Evolutionary conservation across 2,113 vertebrate species (phyloP).

Genomic region (Axis porcinus): DNA sequence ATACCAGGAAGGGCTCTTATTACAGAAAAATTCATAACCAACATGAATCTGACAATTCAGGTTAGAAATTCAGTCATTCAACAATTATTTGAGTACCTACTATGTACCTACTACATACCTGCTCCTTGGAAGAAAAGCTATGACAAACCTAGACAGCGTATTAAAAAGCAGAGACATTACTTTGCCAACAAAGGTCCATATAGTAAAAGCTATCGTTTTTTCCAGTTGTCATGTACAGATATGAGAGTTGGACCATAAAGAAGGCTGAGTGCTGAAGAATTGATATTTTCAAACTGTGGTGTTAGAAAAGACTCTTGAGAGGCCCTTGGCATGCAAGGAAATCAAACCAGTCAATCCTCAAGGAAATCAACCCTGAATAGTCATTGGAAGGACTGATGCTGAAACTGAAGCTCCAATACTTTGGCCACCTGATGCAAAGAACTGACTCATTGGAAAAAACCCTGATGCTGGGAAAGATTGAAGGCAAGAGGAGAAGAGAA

Average conservation of each 20-base stretch:
- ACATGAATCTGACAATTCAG: background rate
- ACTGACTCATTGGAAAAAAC: background rate
- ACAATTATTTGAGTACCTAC: background rate
- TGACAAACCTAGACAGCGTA: background rate
- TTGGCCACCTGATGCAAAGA: background rate
- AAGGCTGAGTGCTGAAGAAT: background rate
- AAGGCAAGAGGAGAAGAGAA: background rate
- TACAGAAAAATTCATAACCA: constrained; percentile 41
- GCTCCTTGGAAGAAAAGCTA: background rate
- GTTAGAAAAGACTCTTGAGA: background rate
- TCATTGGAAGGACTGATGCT: background rate
- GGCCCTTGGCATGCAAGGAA: background rate
- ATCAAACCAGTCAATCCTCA: background rate
- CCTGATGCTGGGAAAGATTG: background rate
- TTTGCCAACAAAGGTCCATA: background rate
- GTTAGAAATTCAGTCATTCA: constrained; percentile 25
- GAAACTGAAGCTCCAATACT: background rate
- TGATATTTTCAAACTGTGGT: background rate
- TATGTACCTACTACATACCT: background rate
- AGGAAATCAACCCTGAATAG: background rate
- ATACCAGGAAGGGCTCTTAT: constrained; percentile 48
- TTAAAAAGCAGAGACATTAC: background rate
- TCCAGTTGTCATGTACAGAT: background rate
- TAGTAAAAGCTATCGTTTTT: background rate
- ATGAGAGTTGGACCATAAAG: background rate